Evolutionary conservation across 2,797 vertebrate genomes (phyloP), one percentile per base, ranked within the genome.

Genomic region (Coluber constrictor): DNA sequence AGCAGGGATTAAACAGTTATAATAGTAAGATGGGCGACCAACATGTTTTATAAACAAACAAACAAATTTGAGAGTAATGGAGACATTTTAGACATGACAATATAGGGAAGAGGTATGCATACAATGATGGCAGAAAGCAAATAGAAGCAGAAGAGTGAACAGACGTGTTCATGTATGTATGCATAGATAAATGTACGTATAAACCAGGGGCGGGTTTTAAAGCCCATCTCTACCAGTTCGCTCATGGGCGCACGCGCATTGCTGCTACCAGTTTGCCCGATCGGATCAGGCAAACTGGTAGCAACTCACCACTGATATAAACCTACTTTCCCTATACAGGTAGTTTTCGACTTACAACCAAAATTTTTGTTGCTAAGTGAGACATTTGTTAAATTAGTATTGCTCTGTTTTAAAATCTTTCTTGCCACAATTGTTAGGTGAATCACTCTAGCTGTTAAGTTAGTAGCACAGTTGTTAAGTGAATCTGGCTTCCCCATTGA

Each of bases 51-150:
- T n/a, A n/a, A 29, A 66, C 12, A 63, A 61, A 27, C 7, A 27
- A 66, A n/a, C 4, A n/a, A 13, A 66, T 29, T 70, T n/a, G 9
- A 66, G 56, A 93, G 27, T 25, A 13, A 61, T 12, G 1, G 51
- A 51, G 66, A 29, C 10, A 15, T 83, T 6, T 59, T 66, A 60
- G 47, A 86, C 32, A 86, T 43, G 55, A 13, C 47, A 55, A 57
- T 89, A 29, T 0, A 0, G 79, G 0, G 94, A 89, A 59, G 9
- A 18, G 70, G n/a, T 32, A 43, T 37, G 55, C 0, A 0, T 3
- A 74, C n/a, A 47, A 90, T 51, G 89, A 87, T 59, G n/a, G n/a
- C 16, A 61, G 59, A 66, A 23, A 86, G 55, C 51, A 18, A 37
- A 60, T 15, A 59, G 51, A 20, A 54, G 25, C 86, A 55, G 83